Evolutionary conservation across 2,113 vertebrate genomes (phyloP).

Genomic region (Vombatus ursinus): DNA sequence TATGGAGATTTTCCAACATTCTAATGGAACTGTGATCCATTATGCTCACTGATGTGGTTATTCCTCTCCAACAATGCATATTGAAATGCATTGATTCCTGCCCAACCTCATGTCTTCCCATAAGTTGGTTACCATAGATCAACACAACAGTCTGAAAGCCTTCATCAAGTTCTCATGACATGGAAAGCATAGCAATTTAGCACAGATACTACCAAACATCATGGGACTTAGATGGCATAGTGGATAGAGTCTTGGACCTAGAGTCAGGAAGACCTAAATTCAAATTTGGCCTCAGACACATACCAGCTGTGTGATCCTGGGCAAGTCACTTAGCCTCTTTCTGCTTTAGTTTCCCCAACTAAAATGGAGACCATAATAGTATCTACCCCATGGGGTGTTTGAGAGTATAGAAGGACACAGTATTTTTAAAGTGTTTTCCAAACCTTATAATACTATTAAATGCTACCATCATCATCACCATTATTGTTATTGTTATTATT

Average conservation of each 20-base stretch:
- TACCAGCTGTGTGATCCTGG: neutral
- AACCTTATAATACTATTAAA: neutral
- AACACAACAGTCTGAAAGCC: neutral
- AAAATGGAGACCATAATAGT: neutral
- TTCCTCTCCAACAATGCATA: neutral
- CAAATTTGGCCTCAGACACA: neutral
- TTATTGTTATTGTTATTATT: neutral
- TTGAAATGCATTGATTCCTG: neutral
- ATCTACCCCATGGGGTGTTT: neutral
- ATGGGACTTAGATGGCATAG: neutral
- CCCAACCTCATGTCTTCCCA: neutral
- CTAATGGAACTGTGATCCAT: neutral
- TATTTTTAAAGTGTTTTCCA: neutral
- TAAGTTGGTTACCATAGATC: neutral
- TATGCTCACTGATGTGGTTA: neutral
- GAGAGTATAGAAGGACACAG: neutral
- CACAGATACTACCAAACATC: neutral
- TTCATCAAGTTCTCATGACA: neutral
- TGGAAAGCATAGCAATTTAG: neutral
- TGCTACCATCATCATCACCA: neutral
- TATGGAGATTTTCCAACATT: conserved; percentile 33
- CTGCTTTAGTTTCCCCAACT: neutral
- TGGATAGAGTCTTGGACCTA: neutral
- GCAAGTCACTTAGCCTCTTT: neutral
- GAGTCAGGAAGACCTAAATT: neutral